Base-by-base conservation (phyloP, 2,797 vertebrate genomes). In the Emydoidea blandingii region DNA sequence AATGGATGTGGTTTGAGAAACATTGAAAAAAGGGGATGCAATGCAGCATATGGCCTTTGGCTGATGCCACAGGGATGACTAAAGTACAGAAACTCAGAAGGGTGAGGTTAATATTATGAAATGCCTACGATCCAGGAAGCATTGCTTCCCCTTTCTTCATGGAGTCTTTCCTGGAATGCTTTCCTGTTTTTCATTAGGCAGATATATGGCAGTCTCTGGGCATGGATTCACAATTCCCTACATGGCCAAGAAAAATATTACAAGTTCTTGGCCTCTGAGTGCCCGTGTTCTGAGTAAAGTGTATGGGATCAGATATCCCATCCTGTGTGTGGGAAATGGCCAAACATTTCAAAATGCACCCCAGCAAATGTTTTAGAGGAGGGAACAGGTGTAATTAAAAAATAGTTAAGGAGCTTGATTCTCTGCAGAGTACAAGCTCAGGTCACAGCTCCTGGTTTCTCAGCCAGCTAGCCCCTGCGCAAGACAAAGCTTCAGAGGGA, bases 151-250 rank as follows among this genome's bases (percentile, higher is more conserved):
- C 50, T 79, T 8, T 54, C 0, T 5, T 34, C 47, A 41, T 41
- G 68, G 37, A 84, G 68, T 95, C 84, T 88, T 79, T 56, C 81
- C 85, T 82, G 92, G 72, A 19, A 93, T 52, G 41, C n/a, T 80
- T 93, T 94, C 90, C 89, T 96, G 91, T 52, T 94, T 96, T 92
- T 92, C 85, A 25, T 83, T 56, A 92, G 86, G 80, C 82, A 90
- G 87, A 81, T 90, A 44, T 47, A 41, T 62, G 86, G 82, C 0
- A 0, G 56, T 88, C 76, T 93, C 92, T 76, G 83, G 84, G 92
- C 86, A 87, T 81, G 81, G 81, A 92, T 80, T 89, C 83, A 37
- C 59, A 79, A 34, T 37, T 83, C 72, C 57, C 88, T 83, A 41
- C 8, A 65, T 41, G 0, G 92, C 88, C 92, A 96, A 96, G 85